Percentiles rank a stretch among this genome's conserved stretches.
Conservation (phyloP, 2,888 invertebrate species). For the Miltochrista miniata region DNA sequence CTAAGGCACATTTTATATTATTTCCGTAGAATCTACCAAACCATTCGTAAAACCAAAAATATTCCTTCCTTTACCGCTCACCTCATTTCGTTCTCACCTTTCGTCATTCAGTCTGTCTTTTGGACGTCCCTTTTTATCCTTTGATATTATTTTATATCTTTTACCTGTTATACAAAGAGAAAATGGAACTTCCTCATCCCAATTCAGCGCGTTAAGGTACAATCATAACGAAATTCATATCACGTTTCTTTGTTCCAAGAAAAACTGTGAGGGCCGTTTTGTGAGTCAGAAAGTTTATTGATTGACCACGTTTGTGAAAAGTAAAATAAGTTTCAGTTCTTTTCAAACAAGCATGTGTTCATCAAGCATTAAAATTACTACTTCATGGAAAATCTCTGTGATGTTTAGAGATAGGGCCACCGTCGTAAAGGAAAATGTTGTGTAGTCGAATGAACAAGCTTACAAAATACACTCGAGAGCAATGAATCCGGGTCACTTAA, state of each 20-base stretch:
- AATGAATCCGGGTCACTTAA: no score
- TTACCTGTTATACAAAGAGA: not conserved
- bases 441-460: no score
- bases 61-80: not conserved
- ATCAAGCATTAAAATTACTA: no score
- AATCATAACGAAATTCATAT: conserved; percentile 3
- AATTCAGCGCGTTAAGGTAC: not conserved
- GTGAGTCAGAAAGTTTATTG: not conserved
- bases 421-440: no score
- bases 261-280: not conserved
- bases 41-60: no score
- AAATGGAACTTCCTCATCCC: not conserved
- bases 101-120: not conserved
- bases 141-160: not conserved
- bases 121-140: not conserved
- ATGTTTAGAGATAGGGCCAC: no score
- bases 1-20: no score
- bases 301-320: not conserved
- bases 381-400: no score
- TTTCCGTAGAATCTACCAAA: no score
- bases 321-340: not conserved
- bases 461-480: no score
- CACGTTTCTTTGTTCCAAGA: not conserved
- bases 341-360: no score
- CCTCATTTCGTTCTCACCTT: not conserved